Percentiles rank a stretch among this genome's conserved stretches.
These are phyloP conservation scores for Cirrhinus mrigala DNA, from an alignment of 2,797 vertebrate genomes.

Conservation along the genomic window DNA sequence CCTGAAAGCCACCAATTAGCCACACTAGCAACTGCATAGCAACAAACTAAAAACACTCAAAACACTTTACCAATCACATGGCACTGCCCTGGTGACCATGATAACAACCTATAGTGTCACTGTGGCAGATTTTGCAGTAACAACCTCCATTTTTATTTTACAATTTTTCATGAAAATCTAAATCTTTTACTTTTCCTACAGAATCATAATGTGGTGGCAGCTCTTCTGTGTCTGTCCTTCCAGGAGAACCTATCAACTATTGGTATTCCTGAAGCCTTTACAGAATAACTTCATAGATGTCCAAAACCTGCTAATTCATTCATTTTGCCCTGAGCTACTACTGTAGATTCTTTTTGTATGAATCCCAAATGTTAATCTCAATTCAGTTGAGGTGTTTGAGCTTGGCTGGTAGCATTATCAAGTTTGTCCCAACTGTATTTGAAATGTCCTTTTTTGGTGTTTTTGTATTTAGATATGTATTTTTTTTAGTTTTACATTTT, in stretches of 20 bases:
- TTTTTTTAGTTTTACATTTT: conserved; percentile 23
- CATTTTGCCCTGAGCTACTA: not conserved
- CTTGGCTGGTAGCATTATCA: not conserved
- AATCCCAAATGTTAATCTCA: not conserved
- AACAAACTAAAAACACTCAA: not conserved
- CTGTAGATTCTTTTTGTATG: not conserved
- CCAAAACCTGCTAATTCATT: not conserved
- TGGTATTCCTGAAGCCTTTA: not conserved
- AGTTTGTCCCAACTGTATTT: not conserved
- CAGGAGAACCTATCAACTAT: not conserved
- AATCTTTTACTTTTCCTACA: conserved; percentile 45
- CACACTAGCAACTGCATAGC: not conserved
- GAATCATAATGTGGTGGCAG: conserved; percentile 26
- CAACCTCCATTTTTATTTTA: not conserved
- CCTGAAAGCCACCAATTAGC: not conserved
- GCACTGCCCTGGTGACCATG: no score
- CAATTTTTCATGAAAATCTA: not conserved
- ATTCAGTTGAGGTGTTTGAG: not conserved
- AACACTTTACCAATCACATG: not conserved
- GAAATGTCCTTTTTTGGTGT: not conserved
- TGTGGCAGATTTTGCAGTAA: not conserved
- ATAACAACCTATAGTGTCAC: not conserved
- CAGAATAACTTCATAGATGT: not conserved
- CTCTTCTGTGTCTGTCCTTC: conserved; percentile 6
- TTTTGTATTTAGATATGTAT: conserved; percentile 9